Evolutionary conservation across 1,140 invertebrate species (phyloP), one percentile per base, ranked within the genome.

Genomic region (Harpegnathos saltator): DNA sequence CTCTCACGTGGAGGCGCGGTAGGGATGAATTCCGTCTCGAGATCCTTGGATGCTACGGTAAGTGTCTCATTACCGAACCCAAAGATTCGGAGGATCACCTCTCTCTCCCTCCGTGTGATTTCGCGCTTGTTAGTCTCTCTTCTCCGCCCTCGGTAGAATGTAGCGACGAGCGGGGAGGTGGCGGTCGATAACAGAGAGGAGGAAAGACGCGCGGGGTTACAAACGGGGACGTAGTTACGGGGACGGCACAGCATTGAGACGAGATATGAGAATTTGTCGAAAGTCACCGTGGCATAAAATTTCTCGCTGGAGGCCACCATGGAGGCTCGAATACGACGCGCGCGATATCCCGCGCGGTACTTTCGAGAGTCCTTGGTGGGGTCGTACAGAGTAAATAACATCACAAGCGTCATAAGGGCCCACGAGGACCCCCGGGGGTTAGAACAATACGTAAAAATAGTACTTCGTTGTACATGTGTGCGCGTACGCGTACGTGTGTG

Each of bases 371-470:
- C 90, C 91, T 90, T 90, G 85, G 89, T 90, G 63, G 48, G 80
- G 63, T 87, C 75, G 75, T 90, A 89, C 89, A 85, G 88, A 92
- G 91, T 94, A 94, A 94, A 90, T 93, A 94, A 94, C 89, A 94
- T 94, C 93, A 94, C 93, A 94, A 94, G 93, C 93, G 89, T 93
- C 92, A 90, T 90, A 89, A 89, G 82, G 89, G 89, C 85, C 89
- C 77, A 73, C 68, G 78, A 78, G 86, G 82, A 89, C 88, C 90
- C 83, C 90, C 89, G 89, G 89, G 90, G 68, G 81, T 93, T 92
- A 92, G 90, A 93, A 91, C 86, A 90, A 92, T 90, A 91, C 85
- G 82, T 89, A 91, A 86, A 87, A 90, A 83, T 85, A 86, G 71
- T 85, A 81, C 59, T 71, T 90, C 80, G 85, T 86, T 83, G 82